Evolutionary conservation across 2,888 invertebrate species (phyloP).

Genomic region (Polyploca ridens): DNA sequence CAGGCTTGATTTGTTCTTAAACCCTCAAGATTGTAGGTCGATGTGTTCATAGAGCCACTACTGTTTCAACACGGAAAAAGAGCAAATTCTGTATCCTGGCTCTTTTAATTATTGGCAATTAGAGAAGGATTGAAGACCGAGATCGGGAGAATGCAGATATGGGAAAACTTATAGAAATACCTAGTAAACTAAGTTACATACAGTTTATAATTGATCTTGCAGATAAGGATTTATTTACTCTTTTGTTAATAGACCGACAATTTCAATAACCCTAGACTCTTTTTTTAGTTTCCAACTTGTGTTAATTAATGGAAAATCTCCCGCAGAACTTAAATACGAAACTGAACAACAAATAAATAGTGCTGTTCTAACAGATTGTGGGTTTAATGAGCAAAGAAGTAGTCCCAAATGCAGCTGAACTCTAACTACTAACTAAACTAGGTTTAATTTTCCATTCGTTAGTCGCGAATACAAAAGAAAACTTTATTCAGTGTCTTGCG

Average conservation of each 20-base stretch:
- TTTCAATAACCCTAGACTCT: no score
- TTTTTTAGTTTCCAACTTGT: neutral
- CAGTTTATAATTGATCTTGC: no score
- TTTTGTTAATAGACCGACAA: no score
- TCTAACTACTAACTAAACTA: neutral
- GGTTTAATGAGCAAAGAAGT: neutral
- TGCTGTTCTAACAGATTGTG: neutral
- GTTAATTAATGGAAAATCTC: neutral
- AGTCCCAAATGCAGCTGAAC: neutral
- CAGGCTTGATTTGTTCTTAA: no score
- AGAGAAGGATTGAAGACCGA: no score
- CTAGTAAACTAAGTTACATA: neutral
- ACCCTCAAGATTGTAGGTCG: no score
- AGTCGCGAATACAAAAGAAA: neutral
- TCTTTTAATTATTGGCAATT: no score
- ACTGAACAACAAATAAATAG: neutral
- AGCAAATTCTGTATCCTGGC: no score
- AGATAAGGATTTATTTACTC: no score
- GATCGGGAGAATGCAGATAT: neutral
- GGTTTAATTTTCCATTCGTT: neutral
- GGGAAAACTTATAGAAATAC: neutral
- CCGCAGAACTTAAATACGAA: neutral
- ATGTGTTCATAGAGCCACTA: no score
- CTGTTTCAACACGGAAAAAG: no score
- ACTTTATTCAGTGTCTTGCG: neutral